phyloP scores from a whole-genome alignment of 2,113 vertebrate species.

The Rana temporaria region DNA sequence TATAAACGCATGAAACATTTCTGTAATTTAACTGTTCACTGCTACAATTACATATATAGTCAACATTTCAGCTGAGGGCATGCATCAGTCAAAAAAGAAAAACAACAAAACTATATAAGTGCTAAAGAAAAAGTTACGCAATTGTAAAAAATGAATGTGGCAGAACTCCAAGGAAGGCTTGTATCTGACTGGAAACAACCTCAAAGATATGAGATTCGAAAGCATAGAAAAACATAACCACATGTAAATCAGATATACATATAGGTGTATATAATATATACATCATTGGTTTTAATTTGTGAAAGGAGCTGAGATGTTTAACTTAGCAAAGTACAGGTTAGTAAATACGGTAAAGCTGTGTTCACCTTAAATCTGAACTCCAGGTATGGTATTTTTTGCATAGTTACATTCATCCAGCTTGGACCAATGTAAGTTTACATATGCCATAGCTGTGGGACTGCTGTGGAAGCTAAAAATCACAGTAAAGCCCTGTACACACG shows the following conservation, averaged over 20 bases:
- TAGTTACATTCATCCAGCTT: no score
- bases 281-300: no score
- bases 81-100: neutral
- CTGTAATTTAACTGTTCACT: neutral
- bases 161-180: slow-evolving; percentile 41
- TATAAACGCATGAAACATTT: slow-evolving; percentile 1
- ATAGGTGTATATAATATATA: neutral
- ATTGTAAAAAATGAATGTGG: slow-evolving; percentile 39
- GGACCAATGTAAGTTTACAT: no score
- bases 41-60: slow-evolving; percentile 38
- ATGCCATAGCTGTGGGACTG: no score
- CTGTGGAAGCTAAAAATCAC: no score
- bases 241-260: neutral
- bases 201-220: neutral
- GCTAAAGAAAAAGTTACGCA: slow-evolving; percentile 43
- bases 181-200: slow-evolving; percentile 42
- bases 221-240: neutral
- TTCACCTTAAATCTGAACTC: no score
- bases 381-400: no score
- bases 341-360: no score
- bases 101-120: slow-evolving; percentile 32
- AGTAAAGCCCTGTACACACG: no score
- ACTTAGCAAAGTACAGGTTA: no score
- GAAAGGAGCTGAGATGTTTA: no score
- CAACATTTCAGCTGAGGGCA: slow-evolving; percentile 38